Conservation (phyloP, 2,888 invertebrate genomes). For the Eugnorisma glareosa region DNA sequence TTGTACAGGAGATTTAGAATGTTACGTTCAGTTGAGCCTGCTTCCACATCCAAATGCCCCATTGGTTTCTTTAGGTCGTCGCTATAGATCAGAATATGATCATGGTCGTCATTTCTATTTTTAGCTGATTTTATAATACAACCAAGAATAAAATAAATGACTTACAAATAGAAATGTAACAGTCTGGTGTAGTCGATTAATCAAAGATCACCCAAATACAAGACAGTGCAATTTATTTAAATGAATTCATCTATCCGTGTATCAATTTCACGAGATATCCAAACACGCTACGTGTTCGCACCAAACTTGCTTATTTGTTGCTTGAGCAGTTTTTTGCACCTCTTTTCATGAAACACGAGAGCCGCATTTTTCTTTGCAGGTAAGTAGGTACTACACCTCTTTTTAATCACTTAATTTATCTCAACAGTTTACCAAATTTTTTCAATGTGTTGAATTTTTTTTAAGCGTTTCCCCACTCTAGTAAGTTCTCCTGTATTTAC, state of each 20-base stretch:
- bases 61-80: background rate
- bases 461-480: too few relatives aligned
- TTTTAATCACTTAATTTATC: background rate
- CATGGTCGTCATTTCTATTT: slow-evolving; percentile 15
- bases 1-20: background rate
- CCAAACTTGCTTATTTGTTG: slow-evolving; percentile 20
- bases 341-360: slow-evolving; percentile 16
- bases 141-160: slow-evolving; percentile 27
- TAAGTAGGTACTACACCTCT: background rate
- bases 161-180: slow-evolving; percentile 24
- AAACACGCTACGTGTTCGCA: slow-evolving; percentile 22
- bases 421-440: background rate
- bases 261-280: slow-evolving; percentile 36
- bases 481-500: too few relatives aligned
- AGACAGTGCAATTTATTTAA: slow-evolving; percentile 47
- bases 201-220: slow-evolving; percentile 38
- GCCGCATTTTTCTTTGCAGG: slow-evolving; percentile 6
- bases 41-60: too few relatives aligned
- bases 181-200: slow-evolving; percentile 26
- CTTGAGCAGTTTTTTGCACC: slow-evolving; percentile 34
- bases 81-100: too few relatives aligned
- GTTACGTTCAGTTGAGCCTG: background rate
- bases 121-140: background rate
- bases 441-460: background rate
- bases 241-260: slow-evolving; percentile 42